phyloP scores from a whole-genome alignment of 2,113 vertebrate genomes.

The Tautogolabrus adspersus region DNA sequence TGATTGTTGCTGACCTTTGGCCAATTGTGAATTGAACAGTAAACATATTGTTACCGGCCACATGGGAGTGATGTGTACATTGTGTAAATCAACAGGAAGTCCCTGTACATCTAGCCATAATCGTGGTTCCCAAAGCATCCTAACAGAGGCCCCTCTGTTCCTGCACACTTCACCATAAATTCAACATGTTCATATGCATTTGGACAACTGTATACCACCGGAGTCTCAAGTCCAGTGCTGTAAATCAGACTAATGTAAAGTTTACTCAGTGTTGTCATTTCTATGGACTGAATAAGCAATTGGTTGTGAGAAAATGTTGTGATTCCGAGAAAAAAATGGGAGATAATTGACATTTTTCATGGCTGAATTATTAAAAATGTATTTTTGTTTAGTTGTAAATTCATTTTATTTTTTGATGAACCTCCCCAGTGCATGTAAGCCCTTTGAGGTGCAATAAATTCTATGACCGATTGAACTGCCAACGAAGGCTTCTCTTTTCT shows the following conservation, averaged over 20 bases:
- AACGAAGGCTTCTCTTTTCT: constrained; percentile 31
- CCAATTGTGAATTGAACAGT: constrained; percentile 29
- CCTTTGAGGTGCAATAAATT: constrained; percentile 99
- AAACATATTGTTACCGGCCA: constrained; percentile 34
- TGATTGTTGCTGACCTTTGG: constrained; percentile 23
- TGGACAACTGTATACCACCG: constrained; percentile 81
- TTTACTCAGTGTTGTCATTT: constrained; percentile 85
- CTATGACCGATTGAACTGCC: constrained; percentile 89
- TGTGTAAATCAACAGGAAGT: constrained; percentile 81
- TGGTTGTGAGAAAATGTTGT: constrained; percentile 85
- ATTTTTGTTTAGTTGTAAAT: constrained; percentile 88
- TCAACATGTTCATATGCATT: constrained; percentile 38
- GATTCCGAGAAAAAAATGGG: constrained; percentile 57
- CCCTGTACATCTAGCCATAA: constrained; percentile 76
- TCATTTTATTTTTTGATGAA: constrained; percentile 90
- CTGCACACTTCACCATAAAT: constrained; percentile 15
- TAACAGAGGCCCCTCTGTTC: constrained; percentile 28
- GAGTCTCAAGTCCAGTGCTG: constrained; percentile 50
- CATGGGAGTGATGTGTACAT: constrained; percentile 47
- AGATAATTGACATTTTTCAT: constrained; percentile 71
- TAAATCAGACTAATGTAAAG: constrained; percentile 77
- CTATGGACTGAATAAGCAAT: constrained; percentile 87
- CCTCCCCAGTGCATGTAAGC: constrained; percentile 95
- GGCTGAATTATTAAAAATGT: constrained; percentile 82
- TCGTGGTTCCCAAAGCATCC: constrained; percentile 23